Conservation (phyloP, 2,113 vertebrate species). For the Merops nubicus region DNA sequence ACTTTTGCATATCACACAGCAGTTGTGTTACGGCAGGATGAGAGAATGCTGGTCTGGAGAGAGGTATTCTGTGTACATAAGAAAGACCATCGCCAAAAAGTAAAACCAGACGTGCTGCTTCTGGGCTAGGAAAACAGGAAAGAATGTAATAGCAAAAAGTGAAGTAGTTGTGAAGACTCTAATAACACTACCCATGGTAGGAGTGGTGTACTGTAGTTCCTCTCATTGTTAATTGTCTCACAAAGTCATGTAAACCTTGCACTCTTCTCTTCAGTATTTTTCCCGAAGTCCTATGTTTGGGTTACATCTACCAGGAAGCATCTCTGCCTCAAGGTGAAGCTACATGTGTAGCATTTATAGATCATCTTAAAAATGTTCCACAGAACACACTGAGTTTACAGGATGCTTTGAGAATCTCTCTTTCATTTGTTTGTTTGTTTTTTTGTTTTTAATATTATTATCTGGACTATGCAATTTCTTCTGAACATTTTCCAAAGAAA, state of each 20-base stretch:
- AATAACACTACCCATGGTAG: neutral
- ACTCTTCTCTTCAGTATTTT: neutral
- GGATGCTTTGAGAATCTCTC: neutral
- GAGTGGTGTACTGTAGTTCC: neutral
- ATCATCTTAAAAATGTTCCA: neutral
- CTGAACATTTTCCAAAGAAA: neutral
- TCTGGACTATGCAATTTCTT: neutral
- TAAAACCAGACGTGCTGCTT: neutral
- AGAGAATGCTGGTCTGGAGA: neutral
- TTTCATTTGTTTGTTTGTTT: too few species aligned
- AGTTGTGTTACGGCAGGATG: neutral
- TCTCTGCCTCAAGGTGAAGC: neutral
- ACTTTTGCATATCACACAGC: neutral
- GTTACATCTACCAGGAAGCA: neutral
- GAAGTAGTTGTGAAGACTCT: neutral
- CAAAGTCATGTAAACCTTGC: neutral
- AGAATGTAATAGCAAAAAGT: neutral
- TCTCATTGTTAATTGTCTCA: neutral
- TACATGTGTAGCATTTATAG: neutral
- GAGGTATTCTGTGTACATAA: neutral
- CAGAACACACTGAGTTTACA: neutral
- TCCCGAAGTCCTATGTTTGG: neutral
- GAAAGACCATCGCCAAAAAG: neutral
- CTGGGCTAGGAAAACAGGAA: neutral
- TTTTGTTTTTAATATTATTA: neutral